phyloP scores from a whole-genome alignment of 2,888 invertebrate species.

The Machimus atricapillus region DNA sequence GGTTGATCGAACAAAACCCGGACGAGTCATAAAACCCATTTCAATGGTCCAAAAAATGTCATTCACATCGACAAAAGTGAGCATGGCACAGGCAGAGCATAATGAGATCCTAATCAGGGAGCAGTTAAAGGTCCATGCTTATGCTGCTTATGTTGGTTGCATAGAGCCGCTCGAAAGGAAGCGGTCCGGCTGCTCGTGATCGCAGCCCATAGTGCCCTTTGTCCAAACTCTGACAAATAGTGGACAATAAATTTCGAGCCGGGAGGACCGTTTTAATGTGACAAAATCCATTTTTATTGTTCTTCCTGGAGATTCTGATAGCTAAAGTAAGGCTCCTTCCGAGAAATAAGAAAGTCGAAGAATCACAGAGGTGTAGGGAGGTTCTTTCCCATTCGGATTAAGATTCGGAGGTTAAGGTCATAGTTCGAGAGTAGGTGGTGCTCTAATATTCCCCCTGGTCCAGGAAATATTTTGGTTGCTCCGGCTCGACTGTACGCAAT shows the following conservation, averaged over 20 bases:
- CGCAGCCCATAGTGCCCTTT: not conserved
- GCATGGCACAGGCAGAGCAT: not conserved
- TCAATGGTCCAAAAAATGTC: constrained; percentile 6
- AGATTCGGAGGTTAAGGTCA: not conserved
- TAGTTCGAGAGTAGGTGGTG: not conserved
- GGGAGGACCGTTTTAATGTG: constrained; percentile 32
- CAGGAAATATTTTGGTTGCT: not conserved
- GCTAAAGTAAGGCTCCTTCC: not conserved
- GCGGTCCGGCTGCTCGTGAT: not conserved
- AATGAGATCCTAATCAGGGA: constrained; percentile 38
- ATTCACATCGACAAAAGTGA: constrained; percentile 26
- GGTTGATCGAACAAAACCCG: not conserved
- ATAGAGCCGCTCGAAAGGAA: not conserved
- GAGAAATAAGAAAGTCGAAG: not conserved
- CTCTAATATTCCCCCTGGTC: not conserved
- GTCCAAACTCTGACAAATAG: constrained; percentile 25
- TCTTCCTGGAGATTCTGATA: constrained; percentile 13
- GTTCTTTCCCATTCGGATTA: not conserved
- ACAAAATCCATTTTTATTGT: constrained; percentile 39
- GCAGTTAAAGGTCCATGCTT: not conserved
- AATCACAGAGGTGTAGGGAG: not conserved
- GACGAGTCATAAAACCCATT: constrained; percentile 1
- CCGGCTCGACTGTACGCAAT: not conserved
- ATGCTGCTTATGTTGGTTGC: not conserved
- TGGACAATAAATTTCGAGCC: constrained; percentile 27